Evolutionary conservation across 2,888 invertebrate species (phyloP).

Genomic region (Mesorhabditis spiculigera): DNA sequence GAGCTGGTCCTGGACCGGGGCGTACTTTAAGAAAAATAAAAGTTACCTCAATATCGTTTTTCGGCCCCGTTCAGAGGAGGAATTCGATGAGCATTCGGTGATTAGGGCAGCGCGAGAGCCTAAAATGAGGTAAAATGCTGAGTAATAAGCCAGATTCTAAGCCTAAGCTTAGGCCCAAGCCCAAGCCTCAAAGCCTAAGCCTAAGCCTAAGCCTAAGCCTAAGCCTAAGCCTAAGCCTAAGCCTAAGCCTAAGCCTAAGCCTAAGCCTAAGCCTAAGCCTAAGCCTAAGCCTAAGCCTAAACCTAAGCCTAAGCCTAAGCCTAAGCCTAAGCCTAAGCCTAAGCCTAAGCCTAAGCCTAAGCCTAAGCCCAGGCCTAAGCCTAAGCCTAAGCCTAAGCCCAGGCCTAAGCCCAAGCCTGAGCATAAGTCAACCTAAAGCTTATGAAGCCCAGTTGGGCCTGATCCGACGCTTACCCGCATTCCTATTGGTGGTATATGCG

Average conservation of each 20-base stretch:
- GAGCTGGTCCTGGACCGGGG: conserved; percentile 18
- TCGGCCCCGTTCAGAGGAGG: conserved; percentile 26
- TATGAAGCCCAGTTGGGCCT: neutral
- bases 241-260: no score
- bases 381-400: no score
- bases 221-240: no score
- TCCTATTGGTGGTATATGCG: conserved; percentile 35
- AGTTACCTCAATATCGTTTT: neutral
- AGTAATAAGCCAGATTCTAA: neutral
- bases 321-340: no score
- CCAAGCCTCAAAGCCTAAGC: no score
- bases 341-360: no score
- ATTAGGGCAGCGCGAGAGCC: conserved; percentile 52
- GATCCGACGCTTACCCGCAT: conserved; percentile 10
- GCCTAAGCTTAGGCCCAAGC: neutral
- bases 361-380: conserved; percentile 46
- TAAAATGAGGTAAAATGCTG: neutral
- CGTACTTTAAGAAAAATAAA: neutral
- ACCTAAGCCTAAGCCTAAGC: no score
- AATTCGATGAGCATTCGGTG: conserved; percentile 42
- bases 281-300: no score
- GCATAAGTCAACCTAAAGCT: neutral
- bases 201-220: no score
- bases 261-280: no score
- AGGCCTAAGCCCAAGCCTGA: neutral